Evolutionary conservation across 1,140 invertebrate species (phyloP), one percentile per base, ranked within the genome.

Genomic region (Calephelis nemesis): DNA sequence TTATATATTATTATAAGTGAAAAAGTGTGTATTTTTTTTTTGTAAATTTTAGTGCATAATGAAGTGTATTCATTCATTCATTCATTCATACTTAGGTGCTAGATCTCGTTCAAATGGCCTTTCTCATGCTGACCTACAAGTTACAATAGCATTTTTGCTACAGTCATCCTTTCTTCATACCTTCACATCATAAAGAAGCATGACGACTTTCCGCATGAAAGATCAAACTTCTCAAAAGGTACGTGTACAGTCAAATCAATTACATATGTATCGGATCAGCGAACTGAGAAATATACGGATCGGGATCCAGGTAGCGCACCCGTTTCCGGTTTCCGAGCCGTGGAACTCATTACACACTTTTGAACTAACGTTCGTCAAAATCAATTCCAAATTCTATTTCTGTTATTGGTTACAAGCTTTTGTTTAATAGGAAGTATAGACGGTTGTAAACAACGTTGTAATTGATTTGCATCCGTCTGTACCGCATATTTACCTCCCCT

Each of bases 151-250:
- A 45, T 45, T 45, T 7, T 45, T 45, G 6, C 42, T 45, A 7
- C 3, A 9, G 8, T 8, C 1, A 7, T 45, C 8, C 42, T 45
- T 45, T 45, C 42, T 45, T 45, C 8, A 12, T n/a, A 15, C 11
- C 48, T 50, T 15, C 13, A 52, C 5, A 19, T 9, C 7, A n/a
- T 40, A 42, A 63, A 63, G n/a, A 19, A 63, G 13, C 15, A 63
- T 42, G 30, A 47, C 40, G 15, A 40, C 45, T 70, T 65, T 60
- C 63, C 60, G 39, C 60, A 47, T 52, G 65, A 70, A 30, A 70
- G 63, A 70, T 70, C 65, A 70, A 63, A 70, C 65, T 70, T 63
- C 52, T 69, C 68, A 19, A n/a, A 63, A 69, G 30, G 50, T 69
- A 45, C 63, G 39, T 47, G 50, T 66, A 62, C 19, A 48, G 50